A percentile compares a stretch with the other conserved stretches of the same genome.
Conservation (phyloP, 2,113 vertebrate species). For the Potamarius usumacintae region DNA sequence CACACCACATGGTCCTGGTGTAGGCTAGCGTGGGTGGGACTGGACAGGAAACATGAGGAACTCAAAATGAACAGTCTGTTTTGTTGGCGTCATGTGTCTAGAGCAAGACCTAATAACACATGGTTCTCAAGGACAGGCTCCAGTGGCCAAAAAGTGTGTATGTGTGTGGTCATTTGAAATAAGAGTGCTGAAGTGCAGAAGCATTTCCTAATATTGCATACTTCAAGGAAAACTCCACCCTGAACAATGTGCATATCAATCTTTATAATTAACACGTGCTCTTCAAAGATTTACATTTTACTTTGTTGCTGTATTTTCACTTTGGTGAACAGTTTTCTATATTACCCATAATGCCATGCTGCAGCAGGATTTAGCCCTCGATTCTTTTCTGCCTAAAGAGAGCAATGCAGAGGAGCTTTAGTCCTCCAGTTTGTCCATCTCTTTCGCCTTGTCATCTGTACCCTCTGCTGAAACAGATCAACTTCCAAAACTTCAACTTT, state of each 20-base stretch:
- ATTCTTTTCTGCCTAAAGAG: background rate
- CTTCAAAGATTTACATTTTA: background rate
- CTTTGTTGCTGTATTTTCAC: background rate
- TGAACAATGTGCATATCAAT: background rate
- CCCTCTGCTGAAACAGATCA: background rate
- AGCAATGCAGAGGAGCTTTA: background rate
- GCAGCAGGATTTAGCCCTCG: background rate
- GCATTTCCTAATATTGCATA: too few relatives aligned
- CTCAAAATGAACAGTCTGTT: slow-evolving; percentile 26
- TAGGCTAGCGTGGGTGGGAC: slow-evolving; percentile 21
- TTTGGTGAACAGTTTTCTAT: background rate
- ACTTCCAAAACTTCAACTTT: background rate
- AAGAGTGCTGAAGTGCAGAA: background rate
- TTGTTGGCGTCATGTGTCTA: background rate
- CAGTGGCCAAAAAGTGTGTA: slow-evolving; percentile 1
- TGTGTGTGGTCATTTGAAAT: background rate
- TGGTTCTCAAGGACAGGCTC: slow-evolving; percentile 4
- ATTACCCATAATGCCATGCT: background rate
- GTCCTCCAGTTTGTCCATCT: background rate
- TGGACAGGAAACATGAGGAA: slow-evolving; percentile 24
- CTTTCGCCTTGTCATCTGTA: background rate
- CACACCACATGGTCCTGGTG: slow-evolving; percentile 20
- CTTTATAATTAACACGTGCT: background rate
- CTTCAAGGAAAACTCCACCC: background rate
- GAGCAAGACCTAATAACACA: slow-evolving; percentile 30